Evolutionary conservation across 2,113 vertebrate species (phyloP).

Genomic region (Pandion haliaetus): DNA sequence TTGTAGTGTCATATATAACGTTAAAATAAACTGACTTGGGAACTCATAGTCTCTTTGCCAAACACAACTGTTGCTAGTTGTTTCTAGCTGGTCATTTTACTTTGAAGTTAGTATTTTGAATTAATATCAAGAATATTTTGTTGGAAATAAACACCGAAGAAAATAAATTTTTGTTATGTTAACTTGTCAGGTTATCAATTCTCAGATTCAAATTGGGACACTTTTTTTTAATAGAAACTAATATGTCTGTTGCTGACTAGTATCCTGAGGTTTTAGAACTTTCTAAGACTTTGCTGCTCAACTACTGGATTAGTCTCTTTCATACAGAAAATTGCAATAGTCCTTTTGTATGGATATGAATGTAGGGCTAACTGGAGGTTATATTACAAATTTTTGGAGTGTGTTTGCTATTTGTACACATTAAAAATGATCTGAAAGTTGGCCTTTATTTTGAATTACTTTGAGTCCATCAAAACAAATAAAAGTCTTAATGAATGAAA

Average conservation of each 20-base stretch:
- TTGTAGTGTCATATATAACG: background rate
- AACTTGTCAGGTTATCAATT: background rate
- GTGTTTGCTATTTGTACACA: background rate
- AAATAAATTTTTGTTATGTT: background rate
- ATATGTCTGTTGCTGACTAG: background rate
- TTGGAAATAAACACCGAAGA: background rate
- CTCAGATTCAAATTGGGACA: background rate
- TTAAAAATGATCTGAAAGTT: background rate
- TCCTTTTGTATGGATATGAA: background rate
- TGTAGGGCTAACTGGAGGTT: background rate
- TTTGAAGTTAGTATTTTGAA: background rate
- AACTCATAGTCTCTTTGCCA: background rate
- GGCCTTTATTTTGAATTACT: background rate
- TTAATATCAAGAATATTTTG: background rate
- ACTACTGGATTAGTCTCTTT: background rate
- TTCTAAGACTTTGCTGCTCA: background rate
- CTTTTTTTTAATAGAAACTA: background rate
- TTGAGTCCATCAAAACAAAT: background rate
- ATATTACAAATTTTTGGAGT: background rate
- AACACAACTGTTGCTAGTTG: background rate
- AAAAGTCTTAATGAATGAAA: background rate
- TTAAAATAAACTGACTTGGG: background rate
- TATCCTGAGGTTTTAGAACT: background rate
- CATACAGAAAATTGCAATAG: background rate
- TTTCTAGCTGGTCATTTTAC: background rate